Base-by-base conservation (phyloP, 2,888 invertebrate genomes). In the Melipona bicolor region DNA sequence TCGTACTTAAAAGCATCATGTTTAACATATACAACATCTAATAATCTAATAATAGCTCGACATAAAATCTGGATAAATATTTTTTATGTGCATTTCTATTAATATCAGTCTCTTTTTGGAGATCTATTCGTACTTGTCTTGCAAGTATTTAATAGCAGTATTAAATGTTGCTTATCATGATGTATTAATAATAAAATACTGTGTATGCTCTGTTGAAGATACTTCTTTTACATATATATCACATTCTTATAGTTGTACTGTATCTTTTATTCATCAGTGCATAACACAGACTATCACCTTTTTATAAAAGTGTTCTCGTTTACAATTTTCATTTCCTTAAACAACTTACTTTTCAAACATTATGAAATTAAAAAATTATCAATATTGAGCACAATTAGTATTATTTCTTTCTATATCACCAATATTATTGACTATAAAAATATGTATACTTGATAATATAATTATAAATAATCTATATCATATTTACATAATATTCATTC, bases 61-160 rank as follows among this genome's bases (percentile, higher is more conserved):
- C 15, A n/a, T 50, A 19, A 36, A 81, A 77, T 61, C 65, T n/a
- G 65, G 68, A 79, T 19, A 73, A 74, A 75, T 74, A 54, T 71
- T 32, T 52, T 59, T 56, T 68, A 79, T 77, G 24, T 71, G 70
- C 75, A 81, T 62, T 73, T 77, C n/a, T 65, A 79, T 79, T 54
- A 74, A 65, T 69, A 77, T 70, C 87, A 89, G 89, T 88, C 88
- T 88, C 79, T 86, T 85, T 65, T 15, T 70, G 27, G 83, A 87
- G 65, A 82, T 83, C 77, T 86, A 70, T 24, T 36, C 67, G 79
- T 71, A 81, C 81, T 84, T 82, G 79, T 50, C 13, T 75, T 19
- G 68, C 73, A 81, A 86, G 67, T 77, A 73, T 65, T 67, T 56
- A 72, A 81, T 68, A 81, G 78, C 76, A 74, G 75, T 36, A 13